Evolutionary conservation across 2,888 invertebrate species (phyloP).

Genomic region (Ophion ventricosus): DNA sequence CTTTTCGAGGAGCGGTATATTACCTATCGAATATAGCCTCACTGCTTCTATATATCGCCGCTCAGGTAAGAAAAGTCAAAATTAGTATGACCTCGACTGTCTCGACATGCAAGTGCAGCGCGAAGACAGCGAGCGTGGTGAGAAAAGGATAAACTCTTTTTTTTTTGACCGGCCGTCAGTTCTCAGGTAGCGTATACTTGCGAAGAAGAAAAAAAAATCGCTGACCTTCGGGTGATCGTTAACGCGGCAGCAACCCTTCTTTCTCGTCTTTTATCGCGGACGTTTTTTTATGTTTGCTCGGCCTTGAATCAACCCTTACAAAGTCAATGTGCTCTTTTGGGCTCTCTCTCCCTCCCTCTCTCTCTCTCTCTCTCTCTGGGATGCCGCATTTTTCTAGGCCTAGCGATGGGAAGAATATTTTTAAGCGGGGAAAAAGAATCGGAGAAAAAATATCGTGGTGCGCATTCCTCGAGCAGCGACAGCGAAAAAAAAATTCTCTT

Average conservation of each 20-base stretch:
- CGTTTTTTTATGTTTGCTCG: conserved; percentile 39
- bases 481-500: conserved; percentile 50
- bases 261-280: conserved; percentile 42
- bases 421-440: conserved; percentile 18
- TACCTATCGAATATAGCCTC: conserved; percentile 30
- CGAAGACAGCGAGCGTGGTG: conserved; percentile 28
- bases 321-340: conserved; percentile 46
- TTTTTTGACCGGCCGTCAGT: conserved; percentile 43
- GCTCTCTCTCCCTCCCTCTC: conserved; percentile 2
- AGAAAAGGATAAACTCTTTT: conserved; percentile 61
- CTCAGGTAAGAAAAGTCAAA: conserved; percentile 61
- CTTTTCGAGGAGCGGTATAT: conserved; percentile 35
- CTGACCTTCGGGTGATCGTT: conserved; percentile 66
- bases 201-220: conserved; percentile 51
- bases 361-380: conserved; percentile 29
- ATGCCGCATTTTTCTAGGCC: conserved; percentile 52
- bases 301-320: conserved; percentile 67
- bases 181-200: conserved; percentile 56
- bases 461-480: conserved; percentile 54
- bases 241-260: conserved; percentile 66
- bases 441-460: conserved; percentile 44
- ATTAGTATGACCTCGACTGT: conserved; percentile 61
- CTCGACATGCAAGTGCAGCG: conserved; percentile 64
- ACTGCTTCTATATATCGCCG: conserved; percentile 25
- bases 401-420: conserved; percentile 7